These are phyloP conservation scores for Gymnorhina tibicen DNA, from an alignment of 2,113 vertebrate species.

Conservation along the genomic window DNA sequence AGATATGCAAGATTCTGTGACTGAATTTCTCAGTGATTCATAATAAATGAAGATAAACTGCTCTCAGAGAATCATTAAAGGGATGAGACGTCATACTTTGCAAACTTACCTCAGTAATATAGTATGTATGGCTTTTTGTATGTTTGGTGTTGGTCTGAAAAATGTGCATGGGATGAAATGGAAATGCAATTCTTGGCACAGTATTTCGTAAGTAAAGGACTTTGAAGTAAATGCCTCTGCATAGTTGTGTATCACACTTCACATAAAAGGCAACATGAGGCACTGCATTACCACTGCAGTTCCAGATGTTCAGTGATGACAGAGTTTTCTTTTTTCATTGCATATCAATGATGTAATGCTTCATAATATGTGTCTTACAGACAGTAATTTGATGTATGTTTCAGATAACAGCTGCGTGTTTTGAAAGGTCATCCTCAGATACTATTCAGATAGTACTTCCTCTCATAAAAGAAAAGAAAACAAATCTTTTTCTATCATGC, in stretches of 20 bases:
- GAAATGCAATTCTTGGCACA: neutral
- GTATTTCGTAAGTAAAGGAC: neutral
- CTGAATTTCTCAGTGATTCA: neutral
- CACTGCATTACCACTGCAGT: neutral
- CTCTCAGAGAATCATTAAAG: neutral
- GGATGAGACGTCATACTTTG: neutral
- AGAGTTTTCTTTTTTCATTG: slow-evolving; percentile 10
- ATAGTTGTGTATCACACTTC: neutral
- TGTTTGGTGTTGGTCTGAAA: neutral
- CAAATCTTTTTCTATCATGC: neutral
- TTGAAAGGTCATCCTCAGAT: neutral
- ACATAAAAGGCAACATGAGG: neutral
- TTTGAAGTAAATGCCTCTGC: neutral
- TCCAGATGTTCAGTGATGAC: neutral
- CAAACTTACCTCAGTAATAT: neutral
- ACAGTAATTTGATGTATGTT: neutral
- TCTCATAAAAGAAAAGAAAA: neutral
- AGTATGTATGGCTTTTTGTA: neutral
- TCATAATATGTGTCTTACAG: neutral
- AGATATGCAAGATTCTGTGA: neutral
- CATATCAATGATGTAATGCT: slow-evolving; percentile 8
- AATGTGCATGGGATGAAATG: neutral
- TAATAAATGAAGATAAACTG: neutral
- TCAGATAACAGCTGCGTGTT: neutral
- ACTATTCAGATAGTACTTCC: neutral